Evolutionary conservation across 2,113 vertebrate genomes (phyloP), one percentile per base, ranked within the genome.

Genomic region (Tachuris rubrigastra): DNA sequence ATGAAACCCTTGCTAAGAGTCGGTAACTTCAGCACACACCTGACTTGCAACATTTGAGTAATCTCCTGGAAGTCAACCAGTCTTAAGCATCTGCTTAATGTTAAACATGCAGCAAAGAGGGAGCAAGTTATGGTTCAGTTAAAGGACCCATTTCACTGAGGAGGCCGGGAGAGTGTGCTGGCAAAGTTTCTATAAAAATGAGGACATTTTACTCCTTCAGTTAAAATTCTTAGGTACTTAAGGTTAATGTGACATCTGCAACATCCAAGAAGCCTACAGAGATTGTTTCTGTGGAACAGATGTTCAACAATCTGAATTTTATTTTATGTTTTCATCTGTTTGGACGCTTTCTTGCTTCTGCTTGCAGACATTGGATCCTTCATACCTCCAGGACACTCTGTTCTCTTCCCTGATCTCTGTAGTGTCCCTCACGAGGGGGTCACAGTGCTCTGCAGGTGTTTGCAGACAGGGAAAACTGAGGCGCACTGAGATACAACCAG

Each of bases 211-310:
- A n/a, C 28, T 88, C 10, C 41, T 84, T 59, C 24, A 75, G 14
- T 80, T 92, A 86, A 91, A 93, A 65, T 87, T 86, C 68, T 63
- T 41, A 9, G 30, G 31, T 60, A 22, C n/a, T 60, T 90, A 81
- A 86, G 85, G 82, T 93, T 95, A 86, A 77, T 30, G 60, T 92
- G 79, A 59, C 44, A 72, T 81, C 76, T 92, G 60, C 49, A 92
- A 21, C 49, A 72, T 60, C 68, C 68, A 56, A 19, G 44, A 86
- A 79, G 25, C 60, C 92, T 31, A 41, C 37, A 68, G 76, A 84
- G 65, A 72, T 52, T 88, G 52, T 88, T 94, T 84, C 52, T 78
- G 55, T 56, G 52, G 79, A 94, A 63, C 85, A 92, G 88, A 86
- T 84, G 68, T 90, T 93, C 71, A 93, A 77, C 73, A 85, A 37